Conservation (phyloP, 2,797 vertebrate species). For the Helostoma temminkii region DNA sequence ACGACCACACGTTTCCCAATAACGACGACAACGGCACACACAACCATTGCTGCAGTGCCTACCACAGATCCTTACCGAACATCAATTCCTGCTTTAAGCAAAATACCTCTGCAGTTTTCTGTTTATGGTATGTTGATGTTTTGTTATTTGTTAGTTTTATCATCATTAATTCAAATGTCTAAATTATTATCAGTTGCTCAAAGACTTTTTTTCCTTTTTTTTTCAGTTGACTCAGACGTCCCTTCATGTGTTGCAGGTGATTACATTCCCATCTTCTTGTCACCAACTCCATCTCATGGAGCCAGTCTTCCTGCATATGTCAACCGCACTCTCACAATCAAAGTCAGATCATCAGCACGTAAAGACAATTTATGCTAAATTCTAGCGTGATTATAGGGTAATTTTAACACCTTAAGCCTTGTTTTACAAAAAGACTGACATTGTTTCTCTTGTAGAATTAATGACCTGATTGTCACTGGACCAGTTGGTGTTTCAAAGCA, state of each 20-base stretch:
- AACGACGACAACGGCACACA: background rate
- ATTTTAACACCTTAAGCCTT: too few relatives aligned
- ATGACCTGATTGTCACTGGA: constrained; percentile 59
- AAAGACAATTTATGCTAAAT: too few relatives aligned
- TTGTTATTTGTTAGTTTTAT: too few relatives aligned
- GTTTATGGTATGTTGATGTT: background rate
- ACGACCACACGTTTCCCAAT: too few relatives aligned
- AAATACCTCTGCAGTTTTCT: constrained; percentile 35
- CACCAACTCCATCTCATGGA: constrained; percentile 51
- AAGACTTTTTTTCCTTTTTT: background rate
- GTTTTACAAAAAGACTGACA: too few relatives aligned
- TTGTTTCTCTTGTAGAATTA: constrained; percentile 40
- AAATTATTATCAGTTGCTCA: background rate
- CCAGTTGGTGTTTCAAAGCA: constrained; percentile 51
- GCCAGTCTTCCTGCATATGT: constrained; percentile 36
- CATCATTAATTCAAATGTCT: too few relatives aligned
- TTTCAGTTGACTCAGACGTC: constrained; percentile 26
- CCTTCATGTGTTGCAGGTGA: constrained; percentile 57
- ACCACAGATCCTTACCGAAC: background rate
- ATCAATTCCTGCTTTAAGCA: constrained; percentile 29
- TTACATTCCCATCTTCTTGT: constrained; percentile 54
- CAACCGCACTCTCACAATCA: constrained; percentile 44
- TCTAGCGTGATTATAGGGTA: too few relatives aligned
- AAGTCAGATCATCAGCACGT: constrained; percentile 41
- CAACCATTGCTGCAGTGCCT: background rate